Percentiles rank a stretch among this genome's conserved stretches.
Evolutionary conservation across 2,888 invertebrate genomes (phyloP).

Genomic region (Cyaniris semiargus): DNA sequence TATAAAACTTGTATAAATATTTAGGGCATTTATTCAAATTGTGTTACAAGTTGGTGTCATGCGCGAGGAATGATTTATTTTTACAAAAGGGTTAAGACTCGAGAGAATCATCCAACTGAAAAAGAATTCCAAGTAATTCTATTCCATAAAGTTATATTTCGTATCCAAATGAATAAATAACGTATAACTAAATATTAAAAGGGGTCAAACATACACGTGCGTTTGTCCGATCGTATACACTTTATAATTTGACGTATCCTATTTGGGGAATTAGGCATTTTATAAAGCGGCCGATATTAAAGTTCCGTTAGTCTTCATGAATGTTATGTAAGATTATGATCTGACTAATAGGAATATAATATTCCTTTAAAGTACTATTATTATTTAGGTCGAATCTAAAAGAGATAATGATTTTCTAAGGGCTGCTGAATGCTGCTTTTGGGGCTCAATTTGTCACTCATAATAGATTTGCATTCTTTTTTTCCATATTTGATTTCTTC

Average conservation of each 20-base stretch:
- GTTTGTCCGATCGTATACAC: not conserved
- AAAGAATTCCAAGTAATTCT: slow-evolving; percentile 22
- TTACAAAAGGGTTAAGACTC: slow-evolving; percentile 24
- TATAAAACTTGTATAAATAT: slow-evolving; percentile 42
- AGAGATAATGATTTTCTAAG: no score
- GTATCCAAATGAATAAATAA: slow-evolving; percentile 25
- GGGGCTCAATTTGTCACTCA: no score
- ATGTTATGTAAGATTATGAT: no score
- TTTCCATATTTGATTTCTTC: no score
- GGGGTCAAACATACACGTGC: slow-evolving; percentile 3
- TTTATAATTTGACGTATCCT: not conserved
- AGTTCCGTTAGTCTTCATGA: no score
- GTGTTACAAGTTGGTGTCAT: slow-evolving; percentile 24
- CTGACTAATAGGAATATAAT: no score
- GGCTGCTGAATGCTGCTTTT: no score
- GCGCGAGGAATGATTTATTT: slow-evolving; percentile 9
- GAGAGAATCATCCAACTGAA: slow-evolving; percentile 9
- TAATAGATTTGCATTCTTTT: no score
- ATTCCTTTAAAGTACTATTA: no score
- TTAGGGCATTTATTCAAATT: slow-evolving; percentile 23
- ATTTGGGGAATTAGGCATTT: not conserved
- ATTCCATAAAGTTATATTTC: slow-evolving; percentile 16
- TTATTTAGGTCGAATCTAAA: no score
- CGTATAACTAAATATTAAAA: slow-evolving; percentile 15
- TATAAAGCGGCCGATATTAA: not conserved